Percentiles rank a stretch among this genome's conserved stretches.
phyloP scores from a whole-genome alignment of 2,113 vertebrate species.

The Zosterops pallidus region DNA sequence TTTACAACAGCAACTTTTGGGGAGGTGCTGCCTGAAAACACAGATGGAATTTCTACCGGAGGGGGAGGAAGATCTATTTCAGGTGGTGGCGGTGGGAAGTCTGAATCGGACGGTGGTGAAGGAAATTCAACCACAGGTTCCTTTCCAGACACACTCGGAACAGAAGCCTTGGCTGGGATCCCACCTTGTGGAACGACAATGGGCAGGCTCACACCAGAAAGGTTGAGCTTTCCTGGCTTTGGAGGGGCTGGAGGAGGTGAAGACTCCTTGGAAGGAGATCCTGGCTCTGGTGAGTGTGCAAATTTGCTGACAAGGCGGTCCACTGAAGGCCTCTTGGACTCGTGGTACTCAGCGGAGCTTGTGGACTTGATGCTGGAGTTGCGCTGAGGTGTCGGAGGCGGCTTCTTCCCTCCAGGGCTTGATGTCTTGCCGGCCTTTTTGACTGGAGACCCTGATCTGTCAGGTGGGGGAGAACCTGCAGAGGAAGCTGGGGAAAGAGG shows the following conservation, averaged over 20 bases:
- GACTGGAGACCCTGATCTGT: slow-evolving; percentile 78
- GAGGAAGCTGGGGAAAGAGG: slow-evolving; percentile 78
- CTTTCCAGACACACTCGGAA: slow-evolving; percentile 61
- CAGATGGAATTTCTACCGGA: slow-evolving; percentile 71
- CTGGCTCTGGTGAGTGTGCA: slow-evolving; percentile 75
- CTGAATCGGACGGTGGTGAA: slow-evolving; percentile 85
- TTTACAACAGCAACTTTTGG: slow-evolving; percentile 91
- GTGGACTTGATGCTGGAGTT: slow-evolving; percentile 88
- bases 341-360: slow-evolving; percentile 78
- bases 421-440: slow-evolving; percentile 81
- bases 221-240: slow-evolving; percentile 93
- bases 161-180: slow-evolving; percentile 15
- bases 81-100: slow-evolving; percentile 89
- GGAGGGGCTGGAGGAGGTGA: slow-evolving; percentile 84
- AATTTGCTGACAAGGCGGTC: slow-evolving; percentile 91
- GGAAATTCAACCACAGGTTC: slow-evolving; percentile 82
- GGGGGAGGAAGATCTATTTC: slow-evolving; percentile 88
- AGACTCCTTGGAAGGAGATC: slow-evolving; percentile 82
- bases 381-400: slow-evolving; percentile 89
- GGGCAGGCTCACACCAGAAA: slow-evolving; percentile 83
- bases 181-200: slow-evolving; percentile 79
- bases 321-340: slow-evolving; percentile 85
- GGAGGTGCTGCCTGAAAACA: slow-evolving; percentile 76
- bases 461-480: slow-evolving; percentile 75
- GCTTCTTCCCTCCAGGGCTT: slow-evolving; percentile 83